Evolutionary conservation across 2,113 vertebrate genomes (phyloP).

Genomic region (Coryphaenoides rupestris): DNA sequence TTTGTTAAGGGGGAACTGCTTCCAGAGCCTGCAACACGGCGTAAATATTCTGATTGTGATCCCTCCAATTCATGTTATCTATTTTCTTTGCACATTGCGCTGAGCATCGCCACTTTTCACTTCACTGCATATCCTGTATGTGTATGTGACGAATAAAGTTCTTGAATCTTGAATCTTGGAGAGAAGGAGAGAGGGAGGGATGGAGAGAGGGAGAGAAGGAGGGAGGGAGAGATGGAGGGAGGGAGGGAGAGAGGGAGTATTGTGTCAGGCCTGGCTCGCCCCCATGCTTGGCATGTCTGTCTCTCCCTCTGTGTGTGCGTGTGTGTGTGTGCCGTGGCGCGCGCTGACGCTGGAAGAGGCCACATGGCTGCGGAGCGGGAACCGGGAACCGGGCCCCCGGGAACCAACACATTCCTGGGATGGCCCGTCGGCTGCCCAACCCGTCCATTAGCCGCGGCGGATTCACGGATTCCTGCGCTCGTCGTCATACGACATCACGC

Average conservation of each 20-base stretch:
- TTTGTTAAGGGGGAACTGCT: constrained; percentile 26
- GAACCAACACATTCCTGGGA: constrained; percentile 65
- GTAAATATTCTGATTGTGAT: too few relatives aligned
- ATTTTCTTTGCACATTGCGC: too few relatives aligned
- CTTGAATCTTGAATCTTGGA: too few relatives aligned
- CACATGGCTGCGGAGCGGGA: constrained; percentile 58
- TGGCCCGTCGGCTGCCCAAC: constrained; percentile 56
- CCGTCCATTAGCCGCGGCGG: not conserved
- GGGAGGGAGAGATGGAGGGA: too few relatives aligned
- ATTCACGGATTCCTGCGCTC: not conserved
- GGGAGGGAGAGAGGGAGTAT: too few relatives aligned
- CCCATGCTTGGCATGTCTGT: constrained; percentile 17
- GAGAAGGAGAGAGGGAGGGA: constrained; percentile 17
- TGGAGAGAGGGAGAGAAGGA: not conserved
- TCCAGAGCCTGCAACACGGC: constrained; percentile 49
- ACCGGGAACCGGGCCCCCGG: constrained; percentile 57
- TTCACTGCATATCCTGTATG: too few relatives aligned
- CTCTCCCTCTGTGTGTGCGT: not conserved
- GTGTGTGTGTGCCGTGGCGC: constrained; percentile 4
- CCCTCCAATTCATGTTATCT: too few relatives aligned
- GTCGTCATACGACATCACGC: too few relatives aligned
- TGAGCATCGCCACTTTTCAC: too few relatives aligned
- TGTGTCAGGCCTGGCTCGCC: constrained; percentile 8
- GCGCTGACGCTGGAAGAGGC: constrained; percentile 62
- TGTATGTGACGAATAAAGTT: too few relatives aligned